Conservation (phyloP, 64 coral and sea anemone species). For the Montipora capricornis region DNA sequence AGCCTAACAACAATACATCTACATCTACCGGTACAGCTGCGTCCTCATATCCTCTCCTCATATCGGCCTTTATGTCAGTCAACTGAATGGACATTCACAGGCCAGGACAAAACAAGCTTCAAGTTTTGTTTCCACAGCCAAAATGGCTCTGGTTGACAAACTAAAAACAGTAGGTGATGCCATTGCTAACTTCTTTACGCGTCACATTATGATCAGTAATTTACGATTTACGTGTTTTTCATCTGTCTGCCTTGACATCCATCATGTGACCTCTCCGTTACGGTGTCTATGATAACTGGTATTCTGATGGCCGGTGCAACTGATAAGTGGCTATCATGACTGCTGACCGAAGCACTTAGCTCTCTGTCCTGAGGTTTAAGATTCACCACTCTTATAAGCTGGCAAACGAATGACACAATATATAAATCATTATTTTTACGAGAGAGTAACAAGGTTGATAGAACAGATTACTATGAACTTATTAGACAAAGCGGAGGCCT, state of each 20-base stretch:
- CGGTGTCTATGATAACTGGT: constrained; percentile 7
- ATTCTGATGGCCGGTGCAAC: not conserved
- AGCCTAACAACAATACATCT: too few species aligned
- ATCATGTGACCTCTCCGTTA: constrained; percentile 1
- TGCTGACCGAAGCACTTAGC: not conserved
- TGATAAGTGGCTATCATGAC: not conserved
- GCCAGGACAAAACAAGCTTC: too few species aligned
- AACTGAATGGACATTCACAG: too few species aligned
- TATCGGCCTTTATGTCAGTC: too few species aligned
- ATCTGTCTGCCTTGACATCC: constrained; percentile 17
- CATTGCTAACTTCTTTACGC: not conserved
- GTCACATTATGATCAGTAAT: not conserved
- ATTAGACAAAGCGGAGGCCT: too few species aligned
- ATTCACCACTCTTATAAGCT: constrained; percentile 48
- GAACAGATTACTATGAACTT: too few species aligned
- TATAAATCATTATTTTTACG: too few species aligned
- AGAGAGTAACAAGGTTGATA: too few species aligned
- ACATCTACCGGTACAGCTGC: too few species aligned
- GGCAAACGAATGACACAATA: not conserved
- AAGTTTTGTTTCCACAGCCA: too few species aligned
- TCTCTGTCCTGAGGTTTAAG: constrained; percentile 40
- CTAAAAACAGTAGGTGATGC: not conserved
- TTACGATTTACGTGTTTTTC: not conserved
- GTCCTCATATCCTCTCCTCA: too few species aligned
- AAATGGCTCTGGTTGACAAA: too few species aligned